These are phyloP conservation scores for Strix uralensis DNA, from an alignment of 2,113 vertebrate genomes.

Conservation along the genomic window DNA sequence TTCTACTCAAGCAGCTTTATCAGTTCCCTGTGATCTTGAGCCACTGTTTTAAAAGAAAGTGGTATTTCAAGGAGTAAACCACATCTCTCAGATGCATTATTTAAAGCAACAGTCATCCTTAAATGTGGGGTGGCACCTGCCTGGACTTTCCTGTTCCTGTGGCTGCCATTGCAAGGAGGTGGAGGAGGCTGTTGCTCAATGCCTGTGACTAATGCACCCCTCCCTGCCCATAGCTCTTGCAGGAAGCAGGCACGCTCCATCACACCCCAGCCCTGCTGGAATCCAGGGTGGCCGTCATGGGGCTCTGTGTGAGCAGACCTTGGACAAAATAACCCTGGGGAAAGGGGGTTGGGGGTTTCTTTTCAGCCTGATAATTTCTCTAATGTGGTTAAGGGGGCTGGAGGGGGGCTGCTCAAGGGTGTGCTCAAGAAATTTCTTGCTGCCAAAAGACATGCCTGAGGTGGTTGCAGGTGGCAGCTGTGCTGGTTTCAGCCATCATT, in stretches of 20 bases:
- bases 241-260: not conserved
- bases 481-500: not conserved
- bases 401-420: not conserved
- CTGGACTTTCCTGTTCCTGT: not conserved
- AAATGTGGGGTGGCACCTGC: not conserved
- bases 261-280: not conserved
- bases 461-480: not conserved
- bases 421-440: not conserved
- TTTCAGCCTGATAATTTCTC: not conserved
- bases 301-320: not conserved
- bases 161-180: not conserved
- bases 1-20: not conserved
- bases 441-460: not conserved
- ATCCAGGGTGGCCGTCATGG: fast-evolving
- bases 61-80: not conserved
- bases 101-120: not conserved
- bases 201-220: not conserved
- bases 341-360: fast-evolving
- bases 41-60: not conserved
- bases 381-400: not conserved
- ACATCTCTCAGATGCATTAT: fast-evolving
- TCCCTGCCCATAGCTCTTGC: not conserved
- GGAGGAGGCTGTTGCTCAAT: not conserved
- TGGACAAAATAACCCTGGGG: not conserved
- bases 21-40: not conserved